Evolutionary conservation across 2,888 invertebrate species (phyloP).

Genomic region (Phoronis australis): DNA sequence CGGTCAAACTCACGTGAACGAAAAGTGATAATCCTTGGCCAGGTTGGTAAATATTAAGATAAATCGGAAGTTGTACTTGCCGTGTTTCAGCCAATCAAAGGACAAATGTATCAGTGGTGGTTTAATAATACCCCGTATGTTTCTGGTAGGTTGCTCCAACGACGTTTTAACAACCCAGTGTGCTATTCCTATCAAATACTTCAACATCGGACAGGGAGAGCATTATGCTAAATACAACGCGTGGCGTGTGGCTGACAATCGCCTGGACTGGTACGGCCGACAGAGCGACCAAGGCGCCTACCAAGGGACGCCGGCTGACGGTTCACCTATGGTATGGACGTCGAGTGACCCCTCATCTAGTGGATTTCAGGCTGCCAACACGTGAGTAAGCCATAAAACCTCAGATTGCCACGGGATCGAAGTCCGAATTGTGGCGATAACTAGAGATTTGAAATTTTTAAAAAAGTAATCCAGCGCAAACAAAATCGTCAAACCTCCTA

Average conservation of each 20-base stretch:
- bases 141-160: slow-evolving; percentile 19
- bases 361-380: slow-evolving; percentile 34
- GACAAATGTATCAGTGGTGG: no score
- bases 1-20: no score
- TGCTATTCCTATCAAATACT: slow-evolving; percentile 31
- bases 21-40: background rate
- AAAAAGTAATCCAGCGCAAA: no score
- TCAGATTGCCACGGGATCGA: no score
- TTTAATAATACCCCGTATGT: background rate
- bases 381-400: slow-evolving; percentile 23
- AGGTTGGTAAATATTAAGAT: background rate
- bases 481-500: no score
- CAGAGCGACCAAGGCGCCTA: slow-evolving; percentile 34
- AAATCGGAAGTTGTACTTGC: background rate
- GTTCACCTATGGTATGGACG: slow-evolving; percentile 44
- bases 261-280: slow-evolving; percentile 40
- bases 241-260: slow-evolving; percentile 34
- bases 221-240: slow-evolving; percentile 32
- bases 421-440: no score
- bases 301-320: slow-evolving; percentile 22
- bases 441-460: no score
- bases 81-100: no score
- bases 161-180: slow-evolving; percentile 24
- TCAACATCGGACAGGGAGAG: slow-evolving; percentile 14
- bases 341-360: slow-evolving; percentile 28